Evolutionary conservation across 2,888 invertebrate genomes (phyloP).

Genomic region (Copidosoma aretas): DNA sequence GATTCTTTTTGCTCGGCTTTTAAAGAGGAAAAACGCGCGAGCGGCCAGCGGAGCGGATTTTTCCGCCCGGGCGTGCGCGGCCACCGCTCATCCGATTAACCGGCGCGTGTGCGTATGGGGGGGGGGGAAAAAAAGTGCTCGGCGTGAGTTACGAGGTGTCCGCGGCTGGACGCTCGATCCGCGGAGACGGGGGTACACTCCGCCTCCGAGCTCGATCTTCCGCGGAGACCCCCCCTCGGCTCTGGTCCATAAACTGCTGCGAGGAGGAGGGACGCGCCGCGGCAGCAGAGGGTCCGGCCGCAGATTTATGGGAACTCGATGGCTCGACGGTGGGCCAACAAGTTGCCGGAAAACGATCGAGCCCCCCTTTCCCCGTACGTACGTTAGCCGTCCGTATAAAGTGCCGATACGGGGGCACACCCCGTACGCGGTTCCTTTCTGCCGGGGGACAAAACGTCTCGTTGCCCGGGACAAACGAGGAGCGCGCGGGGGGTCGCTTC

Average conservation of each 20-base stretch:
- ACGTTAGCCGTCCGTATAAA: constrained; percentile 16
- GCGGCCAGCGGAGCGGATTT: too few species aligned
- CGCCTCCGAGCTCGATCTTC: too few species aligned
- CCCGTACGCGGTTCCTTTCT: background rate
- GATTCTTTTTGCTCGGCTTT: background rate
- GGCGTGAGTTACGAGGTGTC: background rate
- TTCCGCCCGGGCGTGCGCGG: too few species aligned
- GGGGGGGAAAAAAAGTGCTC: background rate
- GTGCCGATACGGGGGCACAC: constrained; percentile 32
- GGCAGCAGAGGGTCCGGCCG: constrained; percentile 44
- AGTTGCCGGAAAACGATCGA: constrained; percentile 60
- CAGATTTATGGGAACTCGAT: constrained; percentile 60
- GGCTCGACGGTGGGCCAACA: constrained; percentile 60
- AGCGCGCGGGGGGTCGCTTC: background rate
- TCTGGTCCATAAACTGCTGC: too few species aligned
- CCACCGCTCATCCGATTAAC: too few species aligned
- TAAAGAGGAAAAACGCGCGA: constrained; percentile 26
- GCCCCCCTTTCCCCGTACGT: constrained; percentile 10
- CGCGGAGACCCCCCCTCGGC: too few species aligned
- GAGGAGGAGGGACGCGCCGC: too few species aligned
- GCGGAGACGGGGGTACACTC: background rate
- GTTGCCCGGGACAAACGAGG: constrained; percentile 1
- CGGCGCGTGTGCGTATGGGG: too few species aligned
- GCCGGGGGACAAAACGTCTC: constrained; percentile 24
- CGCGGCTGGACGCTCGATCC: background rate